These are phyloP conservation scores for Bactericera cockerelli DNA, from an alignment of 1,140 invertebrate genomes.

Conservation along the genomic window DNA sequence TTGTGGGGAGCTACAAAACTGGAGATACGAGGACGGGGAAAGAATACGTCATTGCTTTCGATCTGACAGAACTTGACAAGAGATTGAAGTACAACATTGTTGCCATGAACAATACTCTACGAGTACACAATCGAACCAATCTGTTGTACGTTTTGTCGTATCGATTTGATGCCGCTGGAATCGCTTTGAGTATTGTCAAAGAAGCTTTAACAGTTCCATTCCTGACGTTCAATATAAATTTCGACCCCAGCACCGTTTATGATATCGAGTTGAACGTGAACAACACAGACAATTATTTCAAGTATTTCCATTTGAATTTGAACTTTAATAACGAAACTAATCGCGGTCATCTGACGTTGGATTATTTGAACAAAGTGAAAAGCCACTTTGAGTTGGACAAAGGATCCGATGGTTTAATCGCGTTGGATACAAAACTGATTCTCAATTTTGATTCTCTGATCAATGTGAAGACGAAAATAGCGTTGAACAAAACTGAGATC, in stretches of 20 bases:
- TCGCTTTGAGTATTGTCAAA: too few relatives aligned
- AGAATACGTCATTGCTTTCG: background rate
- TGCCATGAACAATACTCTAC: background rate
- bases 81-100: background rate
- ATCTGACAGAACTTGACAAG: background rate
- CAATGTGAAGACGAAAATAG: background rate
- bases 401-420: background rate
- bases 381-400: background rate
- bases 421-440: background rate
- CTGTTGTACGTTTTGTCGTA: background rate
- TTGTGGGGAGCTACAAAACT: background rate
- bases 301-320: background rate
- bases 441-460: conserved; percentile 1
- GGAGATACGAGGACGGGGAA: background rate
- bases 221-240: too few relatives aligned
- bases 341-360: background rate
- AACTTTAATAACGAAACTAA: background rate
- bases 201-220: too few relatives aligned
- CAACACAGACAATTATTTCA: background rate
- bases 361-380: conserved; percentile 1
- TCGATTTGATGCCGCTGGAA: background rate
- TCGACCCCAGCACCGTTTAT: background rate
- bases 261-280: background rate
- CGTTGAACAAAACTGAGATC: background rate
- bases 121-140: background rate